Evolutionary conservation across 35 echinoderm and acorn worm genomes (phyloP).

Genomic region (Antedon bifida): DNA sequence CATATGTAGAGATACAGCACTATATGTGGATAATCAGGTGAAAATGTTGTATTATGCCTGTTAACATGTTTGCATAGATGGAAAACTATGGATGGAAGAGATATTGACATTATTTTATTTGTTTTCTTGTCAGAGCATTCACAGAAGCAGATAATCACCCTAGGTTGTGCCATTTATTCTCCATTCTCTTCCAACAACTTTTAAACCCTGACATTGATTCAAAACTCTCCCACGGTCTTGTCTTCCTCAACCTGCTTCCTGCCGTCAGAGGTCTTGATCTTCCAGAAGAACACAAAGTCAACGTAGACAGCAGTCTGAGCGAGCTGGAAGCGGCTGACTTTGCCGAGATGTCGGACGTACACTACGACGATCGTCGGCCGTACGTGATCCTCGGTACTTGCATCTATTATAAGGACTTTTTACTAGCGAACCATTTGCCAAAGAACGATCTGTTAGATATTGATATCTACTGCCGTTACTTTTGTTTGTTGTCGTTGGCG

Average conservation of each 20-base stretch:
- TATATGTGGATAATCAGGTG: too few relatives aligned
- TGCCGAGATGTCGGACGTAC: slow-evolving; percentile 91
- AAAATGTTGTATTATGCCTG: too few relatives aligned
- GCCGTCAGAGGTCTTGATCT: slow-evolving; percentile 72
- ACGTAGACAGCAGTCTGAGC: slow-evolving; percentile 70
- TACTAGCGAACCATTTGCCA: slow-evolving; percentile 81
- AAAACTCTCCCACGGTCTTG: slow-evolving; percentile 18
- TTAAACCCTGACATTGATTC: slow-evolving; percentile 20
- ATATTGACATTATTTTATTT: too few relatives aligned
- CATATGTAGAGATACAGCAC: too few relatives aligned
- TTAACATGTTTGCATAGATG: too few relatives aligned
- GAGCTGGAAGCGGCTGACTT: slow-evolving; percentile 91
- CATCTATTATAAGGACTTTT: slow-evolving; percentile 71
- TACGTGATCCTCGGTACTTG: slow-evolving; percentile 79
- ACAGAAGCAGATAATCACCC: slow-evolving; percentile 36
- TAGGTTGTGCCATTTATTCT: slow-evolving; percentile 68
- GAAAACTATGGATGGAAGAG: too few relatives aligned
- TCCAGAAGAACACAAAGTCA: slow-evolving; percentile 73
- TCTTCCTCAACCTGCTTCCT: slow-evolving; percentile 68
- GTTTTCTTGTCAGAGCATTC: slow-evolving; percentile 38
- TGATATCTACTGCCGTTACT: slow-evolving; percentile 63
- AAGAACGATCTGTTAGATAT: slow-evolving; percentile 64
- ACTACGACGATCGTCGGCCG: slow-evolving; percentile 92
- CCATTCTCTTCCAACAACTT: slow-evolving; percentile 53
- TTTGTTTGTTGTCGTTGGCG: slow-evolving; percentile 53